Percentiles rank a stretch among this genome's conserved stretches.
Evolutionary conservation across 1,140 invertebrate genomes (phyloP).

Genomic region (Drosophila quadrilineata): DNA sequence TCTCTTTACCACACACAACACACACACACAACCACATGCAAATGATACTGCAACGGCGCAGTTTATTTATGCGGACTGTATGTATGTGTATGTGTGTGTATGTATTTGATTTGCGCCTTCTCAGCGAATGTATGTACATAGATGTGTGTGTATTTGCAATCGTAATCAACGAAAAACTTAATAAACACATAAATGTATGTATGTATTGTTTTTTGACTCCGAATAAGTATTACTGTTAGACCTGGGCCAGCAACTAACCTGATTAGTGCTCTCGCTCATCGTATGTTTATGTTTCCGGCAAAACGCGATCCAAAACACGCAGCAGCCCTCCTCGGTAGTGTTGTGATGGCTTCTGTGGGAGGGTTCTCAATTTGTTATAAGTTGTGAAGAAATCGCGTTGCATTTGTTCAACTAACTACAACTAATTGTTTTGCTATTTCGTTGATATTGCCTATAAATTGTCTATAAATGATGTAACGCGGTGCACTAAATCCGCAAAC

Average conservation of each 20-base stretch:
- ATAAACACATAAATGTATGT: conserved; percentile 24
- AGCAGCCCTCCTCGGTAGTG: conserved; percentile 21
- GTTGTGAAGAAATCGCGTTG: conserved; percentile 35
- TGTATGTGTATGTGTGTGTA: conserved; percentile 3
- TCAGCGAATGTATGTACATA: too few species aligned
- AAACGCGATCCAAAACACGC: conserved; percentile 38
- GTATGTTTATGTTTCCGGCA: conserved; percentile 50
- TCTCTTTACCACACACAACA: conserved; percentile 29
- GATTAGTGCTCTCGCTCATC: conserved; percentile 74
- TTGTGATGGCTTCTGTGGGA: conserved; percentile 7
- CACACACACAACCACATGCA: conserved; percentile 17
- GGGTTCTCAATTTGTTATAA: conserved; percentile 5
- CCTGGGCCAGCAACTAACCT: conserved; percentile 63
- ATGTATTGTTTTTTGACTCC: neutral
- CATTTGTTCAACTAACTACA: conserved; percentile 10
- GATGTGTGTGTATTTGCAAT: conserved; percentile 34
- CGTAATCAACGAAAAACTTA: conserved; percentile 42
- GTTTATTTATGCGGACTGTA: conserved; percentile 30
- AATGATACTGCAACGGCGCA: conserved; percentile 37
- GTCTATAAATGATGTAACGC: conserved; percentile 55
- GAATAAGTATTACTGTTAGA: conserved; percentile 8
- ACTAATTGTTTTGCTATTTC: conserved; percentile 14
- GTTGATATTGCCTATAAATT: conserved; percentile 39
- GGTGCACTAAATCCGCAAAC: conserved; percentile 26
- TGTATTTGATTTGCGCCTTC: too few species aligned